A percentile compares a stretch with the other conserved stretches of the same genome.
Evolutionary conservation across 1,140 invertebrate species (phyloP).

Genomic region (Camponotus floridanus): DNA sequence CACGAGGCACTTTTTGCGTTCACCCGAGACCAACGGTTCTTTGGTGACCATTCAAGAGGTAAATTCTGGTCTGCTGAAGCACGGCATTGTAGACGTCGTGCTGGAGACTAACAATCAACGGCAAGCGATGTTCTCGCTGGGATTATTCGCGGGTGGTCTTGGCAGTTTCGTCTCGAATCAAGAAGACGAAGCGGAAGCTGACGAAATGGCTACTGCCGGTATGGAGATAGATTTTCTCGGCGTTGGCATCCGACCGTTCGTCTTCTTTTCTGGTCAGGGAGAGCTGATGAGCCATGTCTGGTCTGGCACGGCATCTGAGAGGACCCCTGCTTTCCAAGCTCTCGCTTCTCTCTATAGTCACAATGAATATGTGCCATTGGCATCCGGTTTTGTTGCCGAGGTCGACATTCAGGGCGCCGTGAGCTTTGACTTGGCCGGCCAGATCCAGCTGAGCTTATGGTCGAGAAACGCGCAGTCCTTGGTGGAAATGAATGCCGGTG

Average conservation of each 20-base stretch:
- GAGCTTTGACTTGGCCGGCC: constrained; percentile 94
- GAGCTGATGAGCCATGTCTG: constrained; percentile 97
- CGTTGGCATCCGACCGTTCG: constrained; percentile 92
- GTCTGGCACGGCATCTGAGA: constrained; percentile 93
- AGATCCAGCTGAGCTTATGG: constrained; percentile 95
- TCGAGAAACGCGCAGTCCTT: constrained; percentile 94
- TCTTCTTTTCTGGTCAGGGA: constrained; percentile 94
- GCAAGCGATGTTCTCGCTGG: constrained; percentile 88
- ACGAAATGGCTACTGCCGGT: constrained; percentile 91
- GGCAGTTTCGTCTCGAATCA: constrained; percentile 88
- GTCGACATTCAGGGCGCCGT: constrained; percentile 90
- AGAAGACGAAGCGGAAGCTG: constrained; percentile 80
- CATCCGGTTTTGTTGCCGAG: constrained; percentile 91
- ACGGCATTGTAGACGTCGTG: constrained; percentile 91
- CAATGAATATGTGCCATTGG: constrained; percentile 89
- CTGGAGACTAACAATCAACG: constrained; percentile 86
- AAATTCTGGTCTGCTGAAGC: constrained; percentile 90
- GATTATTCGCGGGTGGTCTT: constrained; percentile 93
- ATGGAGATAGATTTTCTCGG: constrained; percentile 94
- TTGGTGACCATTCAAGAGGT: constrained; percentile 93
- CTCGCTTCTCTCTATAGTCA: constrained; percentile 92
- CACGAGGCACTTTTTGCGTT: constrained; percentile 87
- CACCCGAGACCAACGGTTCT: constrained; percentile 89
- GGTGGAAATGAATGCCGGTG: constrained; percentile 91
- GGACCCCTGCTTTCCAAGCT: constrained; percentile 93